phyloP scores from a whole-genome alignment of 35 echinoderm and acorn worm genomes.

The Heliocidaris tuberculata region DNA sequence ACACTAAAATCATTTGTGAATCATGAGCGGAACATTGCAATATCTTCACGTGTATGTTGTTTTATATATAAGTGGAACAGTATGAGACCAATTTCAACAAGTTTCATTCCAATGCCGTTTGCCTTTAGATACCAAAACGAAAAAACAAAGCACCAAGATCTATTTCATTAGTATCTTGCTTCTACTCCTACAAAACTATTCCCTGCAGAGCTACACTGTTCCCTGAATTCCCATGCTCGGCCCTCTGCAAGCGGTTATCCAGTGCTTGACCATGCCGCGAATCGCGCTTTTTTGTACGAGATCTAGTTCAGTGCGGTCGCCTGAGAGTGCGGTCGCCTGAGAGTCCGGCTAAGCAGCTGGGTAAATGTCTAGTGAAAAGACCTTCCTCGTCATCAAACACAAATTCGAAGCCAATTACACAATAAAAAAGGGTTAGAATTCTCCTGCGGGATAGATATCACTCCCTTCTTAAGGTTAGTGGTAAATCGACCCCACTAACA shows the following conservation, averaged over 20 bases:
- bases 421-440: background rate
- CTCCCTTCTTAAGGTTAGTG: background rate
- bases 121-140: no score
- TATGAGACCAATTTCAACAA: no score
- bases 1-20: no score
- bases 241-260: background rate
- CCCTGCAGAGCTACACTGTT: background rate
- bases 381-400: background rate
- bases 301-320: background rate
- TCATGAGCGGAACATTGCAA: no score
- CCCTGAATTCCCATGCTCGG: background rate
- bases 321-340: background rate
- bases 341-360: background rate
- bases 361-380: background rate
- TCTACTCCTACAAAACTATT: background rate
- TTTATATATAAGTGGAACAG: no score
- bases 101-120: no score
- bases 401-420: constrained; percentile 17
- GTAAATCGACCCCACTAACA: background rate
- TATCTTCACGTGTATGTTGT: no score
- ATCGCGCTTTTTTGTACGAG: background rate
- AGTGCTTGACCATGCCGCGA: background rate
- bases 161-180: no score
- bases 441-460: background rate
- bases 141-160: no score